Evolutionary conservation across 2,113 vertebrate species (phyloP), one percentile per base, ranked within the genome.

Genomic region (Corythornis madagascariensis): DNA sequence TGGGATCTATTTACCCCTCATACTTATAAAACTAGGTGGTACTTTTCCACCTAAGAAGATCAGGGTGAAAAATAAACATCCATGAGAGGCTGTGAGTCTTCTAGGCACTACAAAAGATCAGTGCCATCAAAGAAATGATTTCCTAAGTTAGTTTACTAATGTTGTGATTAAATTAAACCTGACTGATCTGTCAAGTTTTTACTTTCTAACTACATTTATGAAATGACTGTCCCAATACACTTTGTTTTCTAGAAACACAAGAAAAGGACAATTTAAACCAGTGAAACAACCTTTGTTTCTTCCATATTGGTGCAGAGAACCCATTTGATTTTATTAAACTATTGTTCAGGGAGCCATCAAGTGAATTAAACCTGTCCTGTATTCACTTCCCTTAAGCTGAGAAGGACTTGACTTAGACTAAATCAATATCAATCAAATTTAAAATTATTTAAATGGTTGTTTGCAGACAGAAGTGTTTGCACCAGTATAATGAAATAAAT

Each of bases 381-480:
- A 88, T 71, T 91, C 89, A 80, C 56, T 83, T 91, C 31, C n/a
- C 29, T 64, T 76, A 90, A 91, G 31, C 35, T 64, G 69, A 76
- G 82, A 88, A 53, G 33, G 35, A 71, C n/a, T 92, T 87, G 75
- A 60, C 31, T 72, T 85, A 70, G 2, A 6, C 21, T 88, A 60
- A 83, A 77, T 94, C 92, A 88, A 91, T 94, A 74, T 38, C 76
- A 87, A 91, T 63, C 29, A 92, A 78, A 83, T 91, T 86, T 92
- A 25, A 74, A 86, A 88, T 86, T 77, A 92, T 92, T 86, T 88
- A 86, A 89, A 90, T 70, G 67, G 52, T 2, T 71, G 16, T 64
- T 64, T 42, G 38, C 61, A 40, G 60, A 85, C 64, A 92, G 60
- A 71, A 85, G 72, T 74, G 67, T 94, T 93, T 92, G 52, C 43